Evolutionary conservation across 2,888 invertebrate genomes (phyloP).

Genomic region (Drosophila mayaguana): DNA sequence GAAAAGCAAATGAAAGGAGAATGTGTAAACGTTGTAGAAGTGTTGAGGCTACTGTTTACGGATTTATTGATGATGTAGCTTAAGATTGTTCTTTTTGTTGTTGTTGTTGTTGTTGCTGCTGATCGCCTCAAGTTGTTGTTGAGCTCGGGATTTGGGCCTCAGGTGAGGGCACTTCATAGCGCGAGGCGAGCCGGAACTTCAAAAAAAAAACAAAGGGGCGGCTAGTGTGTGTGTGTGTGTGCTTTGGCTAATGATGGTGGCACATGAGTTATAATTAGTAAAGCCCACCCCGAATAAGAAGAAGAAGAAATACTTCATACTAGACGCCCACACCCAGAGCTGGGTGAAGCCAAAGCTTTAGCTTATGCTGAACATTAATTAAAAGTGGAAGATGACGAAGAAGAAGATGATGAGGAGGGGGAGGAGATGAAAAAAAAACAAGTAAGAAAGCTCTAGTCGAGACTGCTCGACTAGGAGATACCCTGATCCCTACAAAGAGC

Average conservation of each 20-base stretch:
- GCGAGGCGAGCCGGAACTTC: conserved; percentile 70
- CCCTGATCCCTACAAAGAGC: too few species aligned
- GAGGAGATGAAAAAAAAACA: neutral
- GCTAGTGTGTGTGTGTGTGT: conserved; percentile 8
- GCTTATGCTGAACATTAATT: conserved; percentile 40
- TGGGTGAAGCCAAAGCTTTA: conserved; percentile 1
- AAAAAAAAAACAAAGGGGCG: conserved; percentile 3
- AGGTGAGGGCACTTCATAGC: conserved; percentile 62
- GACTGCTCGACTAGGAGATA: too few species aligned
- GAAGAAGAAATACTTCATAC: conserved; percentile 21
- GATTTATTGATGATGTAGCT: conserved; percentile 23
- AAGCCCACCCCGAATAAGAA: conserved; percentile 17
- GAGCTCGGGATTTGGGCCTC: conserved; percentile 54
- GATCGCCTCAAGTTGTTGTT: conserved; percentile 50
- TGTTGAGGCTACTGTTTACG: conserved; percentile 52
- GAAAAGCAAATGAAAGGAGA: neutral
- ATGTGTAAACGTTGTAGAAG: conserved; percentile 1
- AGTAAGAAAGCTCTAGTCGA: too few species aligned
- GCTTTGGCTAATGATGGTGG: conserved; percentile 52
- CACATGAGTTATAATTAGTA: conserved; percentile 66
- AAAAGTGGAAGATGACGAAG: conserved; percentile 4
- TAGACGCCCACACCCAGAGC: conserved; percentile 25
- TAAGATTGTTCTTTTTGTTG: neutral
- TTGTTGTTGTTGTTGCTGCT: neutral
- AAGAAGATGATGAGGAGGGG: neutral